Percentiles rank a stretch among this genome's conserved stretches.
These are phyloP conservation scores for Istiophorus platypterus DNA, from an alignment of 2,113 vertebrate species.

Conservation along the genomic window DNA sequence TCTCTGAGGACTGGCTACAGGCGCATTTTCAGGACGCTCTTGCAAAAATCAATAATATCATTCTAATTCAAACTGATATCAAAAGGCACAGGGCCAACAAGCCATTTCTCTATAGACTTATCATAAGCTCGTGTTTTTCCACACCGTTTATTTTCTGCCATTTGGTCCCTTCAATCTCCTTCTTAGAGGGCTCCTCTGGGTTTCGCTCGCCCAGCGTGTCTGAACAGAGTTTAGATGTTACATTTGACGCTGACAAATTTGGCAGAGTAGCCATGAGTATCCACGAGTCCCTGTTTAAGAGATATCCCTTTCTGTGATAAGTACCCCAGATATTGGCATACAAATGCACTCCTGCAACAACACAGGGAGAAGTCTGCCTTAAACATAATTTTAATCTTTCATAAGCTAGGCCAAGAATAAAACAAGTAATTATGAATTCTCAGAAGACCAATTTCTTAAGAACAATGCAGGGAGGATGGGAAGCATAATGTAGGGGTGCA, in stretches of 20 bases:
- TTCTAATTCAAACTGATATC: slow-evolving; percentile 80
- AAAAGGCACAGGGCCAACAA: slow-evolving; percentile 73
- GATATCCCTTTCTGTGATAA: slow-evolving; percentile 61
- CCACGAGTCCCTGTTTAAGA: slow-evolving; percentile 51
- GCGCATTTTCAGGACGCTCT: slow-evolving; percentile 64
- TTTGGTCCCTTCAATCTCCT: slow-evolving; percentile 68
- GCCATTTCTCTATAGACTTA: slow-evolving; percentile 68
- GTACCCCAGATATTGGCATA: slow-evolving; percentile 61
- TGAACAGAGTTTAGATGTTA: slow-evolving; percentile 62
- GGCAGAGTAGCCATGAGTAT: slow-evolving; percentile 44
- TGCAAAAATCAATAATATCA: slow-evolving; percentile 78
- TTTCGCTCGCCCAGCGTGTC: slow-evolving; percentile 47
- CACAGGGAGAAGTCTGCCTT: slow-evolving; percentile 54
- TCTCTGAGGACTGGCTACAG: slow-evolving; percentile 64
- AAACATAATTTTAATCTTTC: slow-evolving; percentile 71
- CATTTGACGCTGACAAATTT: slow-evolving; percentile 62
- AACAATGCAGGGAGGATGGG: slow-evolving; percentile 60
- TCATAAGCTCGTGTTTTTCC: slow-evolving; percentile 73
- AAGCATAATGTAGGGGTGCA: slow-evolving; percentile 57
- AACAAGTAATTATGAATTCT: slow-evolving; percentile 73
- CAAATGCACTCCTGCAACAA: slow-evolving; percentile 50
- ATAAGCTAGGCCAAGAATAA: slow-evolving; percentile 72
- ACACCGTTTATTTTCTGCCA: slow-evolving; percentile 56
- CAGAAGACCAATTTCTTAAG: slow-evolving; percentile 72
- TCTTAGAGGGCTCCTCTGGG: slow-evolving; percentile 65